These are phyloP conservation scores for Polia nebulosa DNA, from an alignment of 2,888 invertebrate species.

Conservation along the genomic window DNA sequence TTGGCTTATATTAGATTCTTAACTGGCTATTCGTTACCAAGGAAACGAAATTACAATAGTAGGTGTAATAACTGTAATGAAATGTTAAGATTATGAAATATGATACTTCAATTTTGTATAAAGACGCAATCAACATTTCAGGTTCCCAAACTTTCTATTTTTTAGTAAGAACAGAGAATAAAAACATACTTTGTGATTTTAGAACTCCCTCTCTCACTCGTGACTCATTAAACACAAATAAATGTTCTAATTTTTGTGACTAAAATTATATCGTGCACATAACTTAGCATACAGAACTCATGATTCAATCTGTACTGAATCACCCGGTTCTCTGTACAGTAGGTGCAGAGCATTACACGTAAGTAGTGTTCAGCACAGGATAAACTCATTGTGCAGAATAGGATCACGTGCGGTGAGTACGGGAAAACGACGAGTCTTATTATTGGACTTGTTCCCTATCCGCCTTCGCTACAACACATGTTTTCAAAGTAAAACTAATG, in stretches of 20 bases:
- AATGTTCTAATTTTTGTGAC: no score
- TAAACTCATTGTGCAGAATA: conserved; percentile 66
- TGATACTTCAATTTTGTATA: conserved; percentile 21
- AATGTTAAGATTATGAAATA: conserved; percentile 27
- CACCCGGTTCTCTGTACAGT: conserved; percentile 11
- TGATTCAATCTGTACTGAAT: conserved; percentile 33
- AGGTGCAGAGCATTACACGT: conserved; percentile 91
- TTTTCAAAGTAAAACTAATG: conserved; percentile 46
- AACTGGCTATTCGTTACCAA: conserved; percentile 57
- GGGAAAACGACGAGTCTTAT: conserved; percentile 53
- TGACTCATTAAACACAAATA: no score
- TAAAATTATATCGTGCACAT: background rate
- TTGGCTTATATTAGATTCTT: conserved; percentile 59
- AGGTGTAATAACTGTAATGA: conserved; percentile 26
- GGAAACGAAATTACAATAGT: conserved; percentile 49
- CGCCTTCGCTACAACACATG: conserved; percentile 49
- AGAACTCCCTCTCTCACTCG: no score
- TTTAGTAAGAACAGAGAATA: background rate
- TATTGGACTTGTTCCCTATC: conserved; percentile 55
- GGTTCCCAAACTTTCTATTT: background rate
- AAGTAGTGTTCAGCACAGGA: conserved; percentile 57
- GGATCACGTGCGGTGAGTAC: conserved; percentile 67
- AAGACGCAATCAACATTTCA: background rate
- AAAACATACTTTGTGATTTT: no score
- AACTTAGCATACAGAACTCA: background rate